phyloP scores from a whole-genome alignment of 1,140 invertebrate genomes.

The Saxidomus purpurata region DNA sequence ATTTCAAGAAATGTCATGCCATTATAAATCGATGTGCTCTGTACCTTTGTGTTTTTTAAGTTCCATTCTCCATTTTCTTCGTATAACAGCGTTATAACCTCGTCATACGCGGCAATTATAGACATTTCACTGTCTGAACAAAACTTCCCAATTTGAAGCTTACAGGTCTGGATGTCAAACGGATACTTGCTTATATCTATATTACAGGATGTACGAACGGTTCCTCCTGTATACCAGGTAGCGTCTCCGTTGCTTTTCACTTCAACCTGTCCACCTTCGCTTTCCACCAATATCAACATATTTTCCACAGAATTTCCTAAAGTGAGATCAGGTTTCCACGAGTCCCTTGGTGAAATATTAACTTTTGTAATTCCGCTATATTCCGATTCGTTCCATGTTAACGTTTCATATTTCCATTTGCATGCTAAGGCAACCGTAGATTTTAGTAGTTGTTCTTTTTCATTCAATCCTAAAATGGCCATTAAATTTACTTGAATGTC shows the following conservation, averaged over 20 bases:
- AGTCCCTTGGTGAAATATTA: not conserved
- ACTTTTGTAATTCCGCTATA: not conserved
- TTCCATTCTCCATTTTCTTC: not conserved
- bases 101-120: not conserved
- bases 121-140: not conserved
- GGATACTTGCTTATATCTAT: constrained; percentile 29
- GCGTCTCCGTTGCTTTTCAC: not conserved
- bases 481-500: not conserved
- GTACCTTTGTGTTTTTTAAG: not conserved
- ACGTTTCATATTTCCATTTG: constrained; percentile 30
- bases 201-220: not conserved
- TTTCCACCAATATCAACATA: not conserved
- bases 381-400: constrained; percentile 32
- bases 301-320: not conserved
- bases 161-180: constrained; percentile 25
- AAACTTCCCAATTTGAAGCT: not conserved
- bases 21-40: no score
- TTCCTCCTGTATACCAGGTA: not conserved
- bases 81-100: not conserved
- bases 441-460: constrained; percentile 36
- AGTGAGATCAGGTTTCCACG: constrained; percentile 40
- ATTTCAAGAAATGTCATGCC: not conserved
- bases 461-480: constrained; percentile 11
- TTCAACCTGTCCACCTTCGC: not conserved
- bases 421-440: not conserved